Conservation (phyloP, 1,140 invertebrate genomes). For the Gonioctena quinquepunctata region DNA sequence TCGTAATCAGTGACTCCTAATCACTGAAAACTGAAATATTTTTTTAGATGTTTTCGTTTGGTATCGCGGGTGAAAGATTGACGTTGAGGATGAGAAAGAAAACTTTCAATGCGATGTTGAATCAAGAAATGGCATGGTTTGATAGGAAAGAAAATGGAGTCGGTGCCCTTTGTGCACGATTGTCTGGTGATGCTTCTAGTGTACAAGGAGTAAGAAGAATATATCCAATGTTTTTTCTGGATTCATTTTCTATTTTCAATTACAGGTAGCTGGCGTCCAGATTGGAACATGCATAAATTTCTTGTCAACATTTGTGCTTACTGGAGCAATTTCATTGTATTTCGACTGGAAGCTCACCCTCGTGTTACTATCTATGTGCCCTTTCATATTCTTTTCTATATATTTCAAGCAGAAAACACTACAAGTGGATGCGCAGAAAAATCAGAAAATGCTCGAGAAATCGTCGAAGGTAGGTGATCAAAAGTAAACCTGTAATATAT, state of each 20-base stretch:
- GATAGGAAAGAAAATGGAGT: constrained; percentile 76
- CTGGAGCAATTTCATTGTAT: constrained; percentile 71
- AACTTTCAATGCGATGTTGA: constrained; percentile 73
- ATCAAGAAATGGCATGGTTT: constrained; percentile 81
- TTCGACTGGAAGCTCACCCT: constrained; percentile 82
- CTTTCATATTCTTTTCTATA: constrained; percentile 76
- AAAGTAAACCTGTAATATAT: no score
- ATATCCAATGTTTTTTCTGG: background rate
- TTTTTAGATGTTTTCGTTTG: no score
- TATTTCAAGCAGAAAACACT: constrained; percentile 66
- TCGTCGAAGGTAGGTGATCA: constrained; percentile 56
- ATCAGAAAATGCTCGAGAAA: constrained; percentile 53
- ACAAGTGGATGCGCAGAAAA: constrained; percentile 60
- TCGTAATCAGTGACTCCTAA: no score
- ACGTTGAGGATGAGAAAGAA: constrained; percentile 70
- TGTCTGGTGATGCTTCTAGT: constrained; percentile 79
- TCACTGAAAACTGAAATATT: no score
- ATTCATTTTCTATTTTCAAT: background rate
- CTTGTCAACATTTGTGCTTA: constrained; percentile 71
- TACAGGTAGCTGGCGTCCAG: constrained; percentile 3
- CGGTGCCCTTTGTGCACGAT: constrained; percentile 75
- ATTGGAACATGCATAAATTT: constrained; percentile 78
- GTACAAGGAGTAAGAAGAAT: constrained; percentile 72
- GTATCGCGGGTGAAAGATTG: constrained; percentile 77
- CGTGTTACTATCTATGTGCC: constrained; percentile 74